Base-by-base conservation (phyloP, 2,888 invertebrate genomes). In the Eustalomyia histrio region DNA sequence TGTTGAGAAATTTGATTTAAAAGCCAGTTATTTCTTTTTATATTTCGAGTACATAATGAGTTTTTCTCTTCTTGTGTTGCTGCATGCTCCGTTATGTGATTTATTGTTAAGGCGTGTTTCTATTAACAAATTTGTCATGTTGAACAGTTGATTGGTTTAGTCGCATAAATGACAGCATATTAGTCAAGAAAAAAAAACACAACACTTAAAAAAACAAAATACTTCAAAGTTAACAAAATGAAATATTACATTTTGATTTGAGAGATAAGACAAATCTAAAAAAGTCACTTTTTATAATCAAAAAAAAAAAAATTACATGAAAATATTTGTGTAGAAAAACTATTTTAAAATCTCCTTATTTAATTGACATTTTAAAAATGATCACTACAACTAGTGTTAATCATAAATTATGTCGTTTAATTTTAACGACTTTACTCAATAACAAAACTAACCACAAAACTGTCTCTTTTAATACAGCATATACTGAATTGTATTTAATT, bases 401-500 rank as follows among this genome's bases (percentile, higher is more conserved):
- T n/a, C n/a, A n/a, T n/a, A n/a, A n/a, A n/a, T n/a, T n/a, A n/a
- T n/a, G n/a, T n/a, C n/a, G n/a, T n/a, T n/a, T n/a, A n/a, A n/a
- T n/a, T n/a, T n/a, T n/a, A n/a, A 14, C n/a, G 6, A n/a, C n/a
- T 47, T n/a, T n/a, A 12, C 5, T 2, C 43, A 47, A 47, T 47
- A 64, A 57, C 64, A 57, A 4, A 16, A 12, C 8, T 33, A 39
- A 39, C 50, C 74, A 67, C 52, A 65, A 52, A 65, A 52, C 21
- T 21, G 35, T 52, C 35, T 24, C 52, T 21, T 65, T 60, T 67
- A 60, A 53, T 68, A 29, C 7, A 29, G 29, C 7, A 4, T 6
- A 7, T 29, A 29, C 29, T 29, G 7, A 29, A 29, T 29, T 57
- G 39, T 58, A 61, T 47, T 74, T 52, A 52, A 75, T 74, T 60